Evolutionary conservation across 1,140 invertebrate species (phyloP).

Genomic region (Lepidurus couesii): DNA sequence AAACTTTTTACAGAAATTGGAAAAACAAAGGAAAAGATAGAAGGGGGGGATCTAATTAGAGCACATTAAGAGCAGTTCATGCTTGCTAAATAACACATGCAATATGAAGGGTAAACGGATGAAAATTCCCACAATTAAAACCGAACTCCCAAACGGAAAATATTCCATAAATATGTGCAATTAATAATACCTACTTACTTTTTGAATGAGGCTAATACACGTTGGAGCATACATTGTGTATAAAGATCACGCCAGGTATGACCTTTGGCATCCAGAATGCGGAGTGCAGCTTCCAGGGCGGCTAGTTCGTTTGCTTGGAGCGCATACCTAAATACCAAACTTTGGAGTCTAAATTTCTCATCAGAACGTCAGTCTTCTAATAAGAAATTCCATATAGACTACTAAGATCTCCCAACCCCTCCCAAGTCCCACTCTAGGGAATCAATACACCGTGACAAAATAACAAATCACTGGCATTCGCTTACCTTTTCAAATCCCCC

Average conservation of each 20-base stretch:
- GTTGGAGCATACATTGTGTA: conserved; percentile 74
- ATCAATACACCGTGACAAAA: conserved; percentile 9
- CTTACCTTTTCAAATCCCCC: conserved; percentile 57
- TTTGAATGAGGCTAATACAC: conserved; percentile 59
- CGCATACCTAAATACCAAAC: conserved; percentile 44
- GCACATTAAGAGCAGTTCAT: neutral
- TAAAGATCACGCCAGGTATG: conserved; percentile 74
- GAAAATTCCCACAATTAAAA: conserved; percentile 22
- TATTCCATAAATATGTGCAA: conserved; percentile 3
- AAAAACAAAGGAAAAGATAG: neutral
- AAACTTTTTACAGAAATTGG: neutral
- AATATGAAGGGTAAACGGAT: neutral
- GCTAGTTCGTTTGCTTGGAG: conserved; percentile 66
- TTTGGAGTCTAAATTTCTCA: conserved; percentile 46
- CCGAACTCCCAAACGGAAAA: neutral
- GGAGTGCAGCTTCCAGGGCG: conserved; percentile 45
- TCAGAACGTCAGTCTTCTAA: conserved; percentile 40
- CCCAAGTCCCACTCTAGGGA: conserved; percentile 18
- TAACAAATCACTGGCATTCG: conserved; percentile 27
- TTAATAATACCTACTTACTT: conserved; percentile 38
- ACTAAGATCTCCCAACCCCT: conserved; percentile 22
- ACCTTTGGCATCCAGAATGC: conserved; percentile 57
- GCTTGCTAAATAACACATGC: neutral
- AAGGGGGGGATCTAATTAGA: neutral
- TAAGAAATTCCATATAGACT: conserved; percentile 11